Base-by-base conservation (phyloP, 2,113 vertebrate species). In the Nerophis ophidion region DNA sequence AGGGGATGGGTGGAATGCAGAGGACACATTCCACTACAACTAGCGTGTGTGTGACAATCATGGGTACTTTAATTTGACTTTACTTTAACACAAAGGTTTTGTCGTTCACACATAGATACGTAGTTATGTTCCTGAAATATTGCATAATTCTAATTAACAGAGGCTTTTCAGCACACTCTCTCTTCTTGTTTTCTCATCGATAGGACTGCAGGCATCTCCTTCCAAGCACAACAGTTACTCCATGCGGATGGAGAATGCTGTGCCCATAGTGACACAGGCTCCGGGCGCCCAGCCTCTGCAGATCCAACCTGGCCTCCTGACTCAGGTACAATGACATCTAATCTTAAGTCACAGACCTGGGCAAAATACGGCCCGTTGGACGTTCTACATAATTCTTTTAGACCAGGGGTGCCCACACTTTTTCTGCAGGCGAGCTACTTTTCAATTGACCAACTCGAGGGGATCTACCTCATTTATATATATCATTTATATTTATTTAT, bases 231-330 rank as follows among this genome's bases (percentile, higher is more conserved):
- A 93, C 54, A 93, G 96, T 77, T 99, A 98, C 84, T 98, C 97
- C 0, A 95, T 98, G 81, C 90, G 95, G 67, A 96, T 99, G 96
- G 96, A 99, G 79, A 98, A 97, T 0, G 93, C 96, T 0, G 95
- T 99, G 86, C 97, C 97, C 82, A 96, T 99, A 78, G 96, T 99
- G 86, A 99, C 97, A 17, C 97, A 98, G 80, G 93, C 97, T 74
- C 94, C 97, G 0, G 93, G 93, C 65, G 92, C 95, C 12, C 97
- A 96, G 77, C 93, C 96, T 71, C 92, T 99, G 70, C 97, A 99
- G 87, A 97, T 99, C 85, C 97, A 99, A 53, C 93, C 95, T 47
- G 92, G 97, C 64, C 93, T 99, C 56, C 93, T 99, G 0, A 91
- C 97, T 86, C 97, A 99, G 96, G 97, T 99, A 94, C 46, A 76